Base-by-base conservation (phyloP, 2,113 vertebrate genomes). In the Peucedramus taeniatus region DNA sequence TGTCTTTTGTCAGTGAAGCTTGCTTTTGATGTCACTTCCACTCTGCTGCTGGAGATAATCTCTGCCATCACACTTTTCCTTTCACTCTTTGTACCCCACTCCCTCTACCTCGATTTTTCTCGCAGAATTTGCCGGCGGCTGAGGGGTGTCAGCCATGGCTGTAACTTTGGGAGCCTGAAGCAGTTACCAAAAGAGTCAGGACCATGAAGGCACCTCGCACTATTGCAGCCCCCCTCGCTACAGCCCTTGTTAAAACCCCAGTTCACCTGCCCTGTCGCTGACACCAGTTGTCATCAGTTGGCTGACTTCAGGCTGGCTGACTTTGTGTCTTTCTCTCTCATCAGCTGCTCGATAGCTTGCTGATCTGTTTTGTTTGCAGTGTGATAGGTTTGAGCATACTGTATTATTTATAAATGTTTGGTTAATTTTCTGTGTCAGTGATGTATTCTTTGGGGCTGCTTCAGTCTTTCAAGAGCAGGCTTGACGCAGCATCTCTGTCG, bases 381-480 rank as follows among this genome's bases (percentile, higher is more conserved):
- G 88, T 96, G 85, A 96, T 96, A 68, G 94, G 92, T 93, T 91
- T 80, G 75, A 94, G 68, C 85, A 60, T 90, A 77, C 90, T 96
- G 92, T 96, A 91, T 96, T 94, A 96, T 95, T 96, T 94, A 97
- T 94, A 95, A 83, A 96, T 88, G 71, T 94, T 94, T 90, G 78
- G 90, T 96, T 96, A 96, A 93, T 95, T 97, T 96, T 95, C 78
- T 77, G 78, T 97, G 82, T 93, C 93, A 95, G 59, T 85, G 93
- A 93, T 94, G 72, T 83, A 30, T 90, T 95, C 65, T 93, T 87
- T 18, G 49, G 83, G 90, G 79, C 75, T 95, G 83, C 64, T 70
- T 80, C 90, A 93, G 75, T 66, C 79, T 88, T 92, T 93, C 68
- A 75, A 30, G 70, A 83, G 9, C 31, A 83, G 33, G 19, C 72